Conservation (phyloP, 2,888 invertebrate genomes). For the Acrobasis consociella region DNA sequence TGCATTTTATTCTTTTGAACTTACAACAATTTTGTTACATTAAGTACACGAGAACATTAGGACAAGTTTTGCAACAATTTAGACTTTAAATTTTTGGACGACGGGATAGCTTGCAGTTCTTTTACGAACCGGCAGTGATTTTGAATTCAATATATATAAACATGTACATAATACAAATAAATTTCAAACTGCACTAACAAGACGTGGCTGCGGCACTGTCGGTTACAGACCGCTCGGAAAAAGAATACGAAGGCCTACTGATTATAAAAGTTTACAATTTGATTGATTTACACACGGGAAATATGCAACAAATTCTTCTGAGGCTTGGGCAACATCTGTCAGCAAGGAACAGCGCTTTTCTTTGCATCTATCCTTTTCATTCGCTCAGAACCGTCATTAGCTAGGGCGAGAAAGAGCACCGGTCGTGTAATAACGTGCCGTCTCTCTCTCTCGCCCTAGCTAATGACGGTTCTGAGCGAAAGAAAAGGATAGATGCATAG, state of each 20-base stretch:
- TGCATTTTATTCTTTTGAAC: slow-evolving; percentile 55
- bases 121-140: slow-evolving; percentile 17
- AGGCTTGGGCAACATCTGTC: too few relatives aligned
- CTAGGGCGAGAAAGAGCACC: too few relatives aligned
- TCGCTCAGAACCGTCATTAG: too few relatives aligned
- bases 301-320: neutral
- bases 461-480: too few relatives aligned
- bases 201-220: neutral
- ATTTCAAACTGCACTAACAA: slow-evolving; percentile 18
- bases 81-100: neutral
- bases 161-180: neutral
- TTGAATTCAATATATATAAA: slow-evolving; percentile 3
- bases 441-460: too few relatives aligned
- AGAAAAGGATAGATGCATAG: too few relatives aligned
- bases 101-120: neutral
- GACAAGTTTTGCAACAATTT: neutral
- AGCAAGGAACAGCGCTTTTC: too few relatives aligned
- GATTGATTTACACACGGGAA: neutral
- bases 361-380: too few relatives aligned
- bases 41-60: slow-evolving; percentile 33
- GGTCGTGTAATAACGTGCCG: too few relatives aligned
- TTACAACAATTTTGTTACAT: slow-evolving; percentile 32
- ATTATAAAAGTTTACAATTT: slow-evolving; percentile 6
- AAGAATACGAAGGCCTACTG: neutral
- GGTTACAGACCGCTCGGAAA: neutral